Base-by-base conservation (phyloP, 2,888 invertebrate genomes). In the Malachius bipustulatus region DNA sequence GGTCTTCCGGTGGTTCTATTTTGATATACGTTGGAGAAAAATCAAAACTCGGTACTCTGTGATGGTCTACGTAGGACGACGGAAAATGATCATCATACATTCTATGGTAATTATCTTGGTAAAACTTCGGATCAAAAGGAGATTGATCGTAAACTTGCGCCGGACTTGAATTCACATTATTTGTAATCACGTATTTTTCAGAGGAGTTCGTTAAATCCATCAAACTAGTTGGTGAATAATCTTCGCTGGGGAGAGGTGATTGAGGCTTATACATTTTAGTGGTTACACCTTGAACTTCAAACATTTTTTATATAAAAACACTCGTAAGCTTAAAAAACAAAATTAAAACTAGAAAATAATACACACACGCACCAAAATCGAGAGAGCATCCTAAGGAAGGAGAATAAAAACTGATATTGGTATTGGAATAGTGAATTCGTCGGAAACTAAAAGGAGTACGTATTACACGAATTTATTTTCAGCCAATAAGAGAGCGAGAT, bases 131-230 rank as follows among this genome's bases (percentile, higher is more conserved):
- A n/a, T n/a, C n/a, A n/a, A n/a, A n/a, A n/a, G n/a, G n/a, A n/a
- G n/a, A n/a, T n/a, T n/a, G n/a, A n/a, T n/a, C n/a, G 13, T 14
- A 31, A 11, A 4, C 29, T 11, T n/a, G 6, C 11, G 4, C 9
- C 9, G 12, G 31, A 14, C 15, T 9, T 12, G 12, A 8, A 8
- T 31, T 9, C 8, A 4, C 15, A 8, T 11, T 14, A 10, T 11
- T 45, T 1, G 51, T 37, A 2, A 48, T 50, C 4, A 52, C 36
- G 28, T 48, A 54, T 40, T 59, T 58, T 9, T 59, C 58, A 35
- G 44, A 50, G 2, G 62, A 52, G 43, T 63, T 62, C 13, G 63
- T 63, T 41, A 63, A 48, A 49, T 63, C 63, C 54, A 58, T 61
- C 27, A 63, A 43, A 41, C 55, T 52, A 14, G 56, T 48, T 6